Conservation (phyloP, 2,888 invertebrate genomes). For the Mesorhabditis spiculigera region DNA sequence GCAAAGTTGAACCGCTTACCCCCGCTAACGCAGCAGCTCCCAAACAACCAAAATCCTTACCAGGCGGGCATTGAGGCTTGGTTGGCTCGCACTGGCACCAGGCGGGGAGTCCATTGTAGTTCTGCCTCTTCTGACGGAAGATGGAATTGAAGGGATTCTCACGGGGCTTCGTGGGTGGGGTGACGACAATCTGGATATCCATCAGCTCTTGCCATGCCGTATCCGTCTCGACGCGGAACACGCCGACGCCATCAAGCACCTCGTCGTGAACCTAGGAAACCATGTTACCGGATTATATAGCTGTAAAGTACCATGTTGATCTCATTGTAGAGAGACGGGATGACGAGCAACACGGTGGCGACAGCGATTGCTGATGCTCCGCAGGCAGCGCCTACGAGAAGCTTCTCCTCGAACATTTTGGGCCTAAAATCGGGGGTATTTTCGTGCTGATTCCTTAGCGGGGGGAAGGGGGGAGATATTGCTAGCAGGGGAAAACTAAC, state of each 20-base stretch:
- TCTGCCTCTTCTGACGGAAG: constrained; percentile 45
- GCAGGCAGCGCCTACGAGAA: constrained; percentile 36
- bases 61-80: constrained; percentile 26
- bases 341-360: constrained; percentile 47
- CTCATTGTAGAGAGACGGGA: constrained; percentile 48
- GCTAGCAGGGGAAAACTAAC: too few relatives aligned
- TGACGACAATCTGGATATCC: constrained; percentile 51
- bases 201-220: constrained; percentile 52
- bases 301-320: constrained; percentile 42
- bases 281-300: constrained; percentile 9
- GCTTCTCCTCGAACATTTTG: constrained; percentile 41
- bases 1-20: too few relatives aligned
- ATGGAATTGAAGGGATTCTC: constrained; percentile 41
- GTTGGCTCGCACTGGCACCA: constrained; percentile 37
- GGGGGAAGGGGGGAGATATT: too few relatives aligned
- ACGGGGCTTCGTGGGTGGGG: constrained; percentile 47
- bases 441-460: too few relatives aligned
- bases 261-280: constrained; percentile 34
- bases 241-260: constrained; percentile 31
- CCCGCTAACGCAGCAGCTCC: too few relatives aligned
- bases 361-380: constrained; percentile 38
- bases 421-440: not conserved
- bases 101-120: constrained; percentile 28
- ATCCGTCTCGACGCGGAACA: constrained; percentile 53
- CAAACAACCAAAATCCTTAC: too few relatives aligned